A percentile compares a stretch with the other conserved stretches of the same genome.
Evolutionary conservation across 1,140 invertebrate species (phyloP).

Genomic region (Drosophila nigrodunni): DNA sequence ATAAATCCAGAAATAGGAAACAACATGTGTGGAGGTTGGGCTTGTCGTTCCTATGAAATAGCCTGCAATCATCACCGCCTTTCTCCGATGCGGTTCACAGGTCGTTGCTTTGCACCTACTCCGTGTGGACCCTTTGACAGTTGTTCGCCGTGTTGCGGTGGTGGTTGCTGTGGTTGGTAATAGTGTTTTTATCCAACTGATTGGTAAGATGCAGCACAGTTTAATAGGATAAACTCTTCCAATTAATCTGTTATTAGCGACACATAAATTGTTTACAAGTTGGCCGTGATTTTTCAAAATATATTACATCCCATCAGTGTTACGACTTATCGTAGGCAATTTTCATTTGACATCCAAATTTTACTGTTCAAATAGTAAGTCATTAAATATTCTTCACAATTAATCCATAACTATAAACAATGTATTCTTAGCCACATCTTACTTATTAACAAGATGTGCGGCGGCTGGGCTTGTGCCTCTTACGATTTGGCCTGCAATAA

Average conservation of each 20-base stretch:
- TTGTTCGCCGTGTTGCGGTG: conserved; percentile 40
- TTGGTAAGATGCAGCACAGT: not conserved
- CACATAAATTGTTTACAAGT: not conserved
- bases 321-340: not conserved
- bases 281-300: conserved; percentile 10
- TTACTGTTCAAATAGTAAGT: conserved; percentile 17
- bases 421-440: not conserved
- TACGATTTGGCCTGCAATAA: conserved; percentile 60
- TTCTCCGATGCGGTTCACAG: conserved; percentile 63
- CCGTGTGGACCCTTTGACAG: conserved; percentile 59
- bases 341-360: conserved; percentile 25
- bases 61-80: conserved; percentile 63
- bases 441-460: conserved; percentile 52
- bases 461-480: conserved; percentile 68
- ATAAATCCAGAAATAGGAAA: not conserved
- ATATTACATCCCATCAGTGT: too few species aligned
- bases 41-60: conserved; percentile 60
- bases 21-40: conserved; percentile 74
- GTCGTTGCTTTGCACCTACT: conserved; percentile 62
- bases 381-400: not conserved
- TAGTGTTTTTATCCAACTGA: not conserved
- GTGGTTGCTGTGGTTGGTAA: conserved; percentile 28
- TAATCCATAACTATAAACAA: not conserved
- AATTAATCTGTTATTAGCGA: not conserved
- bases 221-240: not conserved